A percentile compares a stretch with the other conserved stretches of the same genome.
These are phyloP conservation scores for Drosophila pseudoobscura DNA, from an alignment of 1,140 invertebrate species.

Conservation along the genomic window DNA sequence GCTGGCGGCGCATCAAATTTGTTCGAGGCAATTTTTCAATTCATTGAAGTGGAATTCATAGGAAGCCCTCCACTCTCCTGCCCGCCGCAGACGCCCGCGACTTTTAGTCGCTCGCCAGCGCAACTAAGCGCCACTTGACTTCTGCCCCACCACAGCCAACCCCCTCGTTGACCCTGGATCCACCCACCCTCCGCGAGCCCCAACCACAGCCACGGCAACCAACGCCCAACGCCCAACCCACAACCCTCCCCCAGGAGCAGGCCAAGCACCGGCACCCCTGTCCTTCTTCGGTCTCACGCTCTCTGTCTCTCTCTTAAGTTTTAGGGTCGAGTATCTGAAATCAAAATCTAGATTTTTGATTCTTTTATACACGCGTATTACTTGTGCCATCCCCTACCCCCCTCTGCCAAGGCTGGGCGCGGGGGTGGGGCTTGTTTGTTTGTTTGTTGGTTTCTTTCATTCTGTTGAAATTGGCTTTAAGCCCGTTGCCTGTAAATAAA, in stretches of 20 bases:
- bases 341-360: conserved; percentile 81
- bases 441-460: conserved; percentile 50
- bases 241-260: neutral
- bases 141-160: conserved; percentile 21
- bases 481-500: conserved; percentile 73
- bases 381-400: conserved; percentile 1
- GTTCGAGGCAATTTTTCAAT: conserved; percentile 81
- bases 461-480: conserved; percentile 73
- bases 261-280: neutral
- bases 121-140: conserved; percentile 76
- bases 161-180: neutral
- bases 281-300: conserved; percentile 1
- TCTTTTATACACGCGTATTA: conserved; percentile 74
- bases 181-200: neutral
- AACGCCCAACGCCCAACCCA: conserved; percentile 1
- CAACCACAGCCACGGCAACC: neutral
- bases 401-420: conserved; percentile 1
- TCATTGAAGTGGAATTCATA: conserved; percentile 81
- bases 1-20: conserved; percentile 69
- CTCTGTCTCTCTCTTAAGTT: too few relatives aligned
- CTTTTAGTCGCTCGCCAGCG: conserved; percentile 43
- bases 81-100: too few relatives aligned
- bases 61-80: conserved; percentile 34
- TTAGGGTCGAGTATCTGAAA: conserved; percentile 63
- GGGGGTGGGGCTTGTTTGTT: conserved; percentile 29